Percentiles rank a stretch among this genome's conserved stretches.
Evolutionary conservation across 2,797 vertebrate species (phyloP).

Genomic region (Sylvia borin): DNA sequence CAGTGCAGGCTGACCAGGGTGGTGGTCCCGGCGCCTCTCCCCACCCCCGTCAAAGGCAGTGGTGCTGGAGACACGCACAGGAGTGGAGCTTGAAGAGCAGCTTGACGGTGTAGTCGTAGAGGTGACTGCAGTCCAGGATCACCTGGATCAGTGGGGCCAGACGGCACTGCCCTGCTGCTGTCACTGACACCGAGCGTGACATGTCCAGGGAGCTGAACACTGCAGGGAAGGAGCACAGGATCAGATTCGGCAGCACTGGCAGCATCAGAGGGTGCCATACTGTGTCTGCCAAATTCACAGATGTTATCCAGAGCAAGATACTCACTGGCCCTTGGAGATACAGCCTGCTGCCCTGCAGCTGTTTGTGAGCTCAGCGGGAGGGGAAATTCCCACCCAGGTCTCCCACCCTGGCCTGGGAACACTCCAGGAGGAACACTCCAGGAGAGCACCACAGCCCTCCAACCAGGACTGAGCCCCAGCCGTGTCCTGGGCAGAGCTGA

Average conservation of each 20-base stretch:
- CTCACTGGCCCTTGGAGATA: fast-evolving
- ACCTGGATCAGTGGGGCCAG: constrained; percentile 96
- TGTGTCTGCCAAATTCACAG: fast-evolving
- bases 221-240: constrained; percentile 3
- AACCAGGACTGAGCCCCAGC: not conserved
- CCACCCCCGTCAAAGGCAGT: fast-evolving
- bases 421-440: not conserved
- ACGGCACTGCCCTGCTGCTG: constrained; percentile 93
- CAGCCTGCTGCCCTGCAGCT: fast-evolving
- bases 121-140: constrained; percentile 94
- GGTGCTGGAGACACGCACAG: constrained; percentile 82
- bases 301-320: not conserved
- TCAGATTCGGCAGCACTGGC: not conserved
- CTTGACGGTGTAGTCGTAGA: constrained; percentile 97
- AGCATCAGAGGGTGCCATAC: fast-evolving
- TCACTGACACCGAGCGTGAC: constrained; percentile 95
- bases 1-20: not conserved
- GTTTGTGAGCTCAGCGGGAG: not conserved
- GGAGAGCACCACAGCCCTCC: not conserved
- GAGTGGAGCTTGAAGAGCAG: constrained; percentile 98
- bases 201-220: constrained; percentile 97
- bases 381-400: not conserved
- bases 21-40: not conserved
- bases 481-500: fast-evolving
- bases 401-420: fast-evolving